Evolutionary conservation across 2,113 vertebrate species (phyloP).

Genomic region (Leucoraja erinaceus): DNA sequence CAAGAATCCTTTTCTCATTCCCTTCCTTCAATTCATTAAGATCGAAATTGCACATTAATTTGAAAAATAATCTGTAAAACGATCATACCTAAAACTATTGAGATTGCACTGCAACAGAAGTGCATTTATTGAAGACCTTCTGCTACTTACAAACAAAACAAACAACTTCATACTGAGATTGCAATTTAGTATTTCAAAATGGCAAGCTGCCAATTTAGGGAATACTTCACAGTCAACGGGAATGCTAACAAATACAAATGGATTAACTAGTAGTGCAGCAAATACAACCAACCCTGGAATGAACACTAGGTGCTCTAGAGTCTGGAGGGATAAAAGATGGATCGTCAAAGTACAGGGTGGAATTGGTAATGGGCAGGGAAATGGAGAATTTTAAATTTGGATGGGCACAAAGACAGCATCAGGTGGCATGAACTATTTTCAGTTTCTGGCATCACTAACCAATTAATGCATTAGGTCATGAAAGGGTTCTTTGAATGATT

Average conservation of each 20-base stretch:
- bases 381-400: not conserved
- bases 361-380: too few species aligned
- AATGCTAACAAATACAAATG: conserved; percentile 1
- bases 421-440: too few species aligned
- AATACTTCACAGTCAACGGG: not conserved
- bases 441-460: not conserved
- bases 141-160: not conserved
- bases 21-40: not conserved
- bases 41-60: not conserved
- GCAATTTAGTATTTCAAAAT: not conserved
- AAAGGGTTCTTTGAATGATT: not conserved
- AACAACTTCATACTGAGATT: not conserved
- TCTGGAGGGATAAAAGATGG: not conserved
- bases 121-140: not conserved
- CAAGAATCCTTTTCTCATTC: not conserved
- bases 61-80: not conserved
- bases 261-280: not conserved
- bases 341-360: not conserved
- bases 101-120: conserved; percentile 2
- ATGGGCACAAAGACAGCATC: not conserved
- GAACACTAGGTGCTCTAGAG: not conserved
- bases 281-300: not conserved
- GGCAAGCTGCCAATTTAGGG: not conserved
- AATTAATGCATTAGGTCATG: not conserved
- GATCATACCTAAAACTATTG: not conserved